Evolutionary conservation across 2,888 invertebrate species (phyloP), one percentile per base, ranked within the genome.

Genomic region (Dendrolimus houi): DNA sequence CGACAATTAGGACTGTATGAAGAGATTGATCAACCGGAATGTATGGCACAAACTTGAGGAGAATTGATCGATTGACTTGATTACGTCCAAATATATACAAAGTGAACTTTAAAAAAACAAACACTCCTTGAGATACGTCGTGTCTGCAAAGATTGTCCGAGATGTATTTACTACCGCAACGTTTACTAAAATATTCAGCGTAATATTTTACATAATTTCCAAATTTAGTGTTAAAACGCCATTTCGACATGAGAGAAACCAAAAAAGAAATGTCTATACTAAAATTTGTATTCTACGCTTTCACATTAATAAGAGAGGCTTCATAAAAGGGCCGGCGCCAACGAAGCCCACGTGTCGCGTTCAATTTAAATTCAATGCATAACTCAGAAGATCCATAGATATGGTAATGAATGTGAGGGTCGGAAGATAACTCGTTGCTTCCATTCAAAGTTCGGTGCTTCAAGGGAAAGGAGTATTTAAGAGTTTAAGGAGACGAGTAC

Each of bases 321-420:
- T 60, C 60, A 61, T 59, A 56, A 60, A 58, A 64, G 67, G 62
- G 63, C 62, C 73, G 66, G 74, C 80, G 81, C 81, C 79, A 74
- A 75, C 77, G 64, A 66, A 79, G 67, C 80, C 83, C 80, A 84
- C 84, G 75, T 79, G 75, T 65, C 66, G 65, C 65, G 59, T 62
- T 65, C 65, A 72, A 83, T 87, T 87, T 83, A 76, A 81, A 87
- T 87, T 86, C 84, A 84, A 87, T 81, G 77, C 76, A 64, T 62
- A 68, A 62, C 66, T 62, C 64, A 57, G 52, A 59, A 72, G 78
- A 77, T 79, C 67, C 67, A 64, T 67, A 68, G 72, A 70, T 69
- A 72, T 68, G 76, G 77, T 77, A 76, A 72, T 72, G 65, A 61
- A 60, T 56, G 58, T 64, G 60, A 66, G 59, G 67, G 70, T 75